Evolutionary conservation across 2,888 invertebrate species (phyloP), one percentile per base, ranked within the genome.

Genomic region (Rotaria socialis): DNA sequence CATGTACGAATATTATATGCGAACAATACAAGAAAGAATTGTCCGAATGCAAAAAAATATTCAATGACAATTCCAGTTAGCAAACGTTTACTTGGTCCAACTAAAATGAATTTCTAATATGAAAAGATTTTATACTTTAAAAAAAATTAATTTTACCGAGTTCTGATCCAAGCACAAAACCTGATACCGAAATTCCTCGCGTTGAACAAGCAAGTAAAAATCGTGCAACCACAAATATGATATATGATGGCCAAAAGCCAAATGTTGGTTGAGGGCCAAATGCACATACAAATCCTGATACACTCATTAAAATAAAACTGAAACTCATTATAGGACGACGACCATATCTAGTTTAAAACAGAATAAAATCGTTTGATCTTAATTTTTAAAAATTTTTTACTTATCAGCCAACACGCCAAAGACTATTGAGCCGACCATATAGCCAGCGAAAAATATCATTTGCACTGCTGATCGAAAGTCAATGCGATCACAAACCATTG

Each of bases 31-130:
- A 87, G 85, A 67, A 87, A 56, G 10, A 87, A 55, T 80, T 87
- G 87, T 22, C 87, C 87, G 27, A 85, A 58, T 10, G 87, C 80
- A 84, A 87, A 87, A 67, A 87, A 87, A 60, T 87, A 50, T 52
- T 87, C 87, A 43, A 87, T 80, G 6, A 85, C 85, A 60, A 87
- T 87, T n/a, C 85, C 87, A 27, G 85, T 85, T 50, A 80, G 56
- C 27, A 85, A 58, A 24, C 85, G 55, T 43, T 80, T 84, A 41
- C 80, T 52, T 50, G 85, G 52, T 7, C 85, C 58, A 43, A 80
- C 80, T 80, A 80, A 47, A 80, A 80, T 16, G 4, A 35, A 35
- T 24, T 47, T 47, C 10, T 27, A 5, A 50, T 50, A 1, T 50
- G 50, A 11, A 8, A 50, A 11, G 50, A 50, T 35, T 35, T 35